Conservation (phyloP, 2,888 invertebrate genomes). For the Acleris holmiana region DNA sequence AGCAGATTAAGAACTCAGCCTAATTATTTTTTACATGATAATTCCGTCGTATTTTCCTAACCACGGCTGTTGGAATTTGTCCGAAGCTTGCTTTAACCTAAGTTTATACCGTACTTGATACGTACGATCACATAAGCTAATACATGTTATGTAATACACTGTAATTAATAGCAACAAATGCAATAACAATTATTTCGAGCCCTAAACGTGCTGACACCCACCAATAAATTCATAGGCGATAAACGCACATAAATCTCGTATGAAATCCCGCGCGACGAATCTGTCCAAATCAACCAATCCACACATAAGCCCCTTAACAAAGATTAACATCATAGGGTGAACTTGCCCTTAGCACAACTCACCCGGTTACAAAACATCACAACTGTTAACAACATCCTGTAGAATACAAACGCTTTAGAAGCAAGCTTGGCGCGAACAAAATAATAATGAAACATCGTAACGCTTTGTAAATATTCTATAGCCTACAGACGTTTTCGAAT, state of each 20-base stretch:
- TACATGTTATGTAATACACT: neutral
- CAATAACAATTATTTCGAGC: conserved; percentile 24
- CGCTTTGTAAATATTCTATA: conserved; percentile 19
- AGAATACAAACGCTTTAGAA: neutral
- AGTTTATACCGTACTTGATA: too few species aligned
- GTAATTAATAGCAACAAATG: conserved; percentile 41
- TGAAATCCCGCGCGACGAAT: conserved; percentile 63
- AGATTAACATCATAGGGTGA: conserved; percentile 69
- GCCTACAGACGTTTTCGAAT: conserved; percentile 17
- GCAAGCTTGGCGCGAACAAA: neutral
- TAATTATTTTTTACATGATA: too few species aligned
- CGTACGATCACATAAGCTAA: too few species aligned
- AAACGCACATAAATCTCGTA: conserved; percentile 56
- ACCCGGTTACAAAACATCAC: conserved; percentile 45
- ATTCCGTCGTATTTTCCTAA: too few species aligned
- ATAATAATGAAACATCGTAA: conserved; percentile 47
- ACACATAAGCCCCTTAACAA: conserved; percentile 75
- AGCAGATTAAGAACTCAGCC: too few species aligned
- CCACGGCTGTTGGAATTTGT: too few species aligned
- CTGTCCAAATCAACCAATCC: conserved; percentile 64
- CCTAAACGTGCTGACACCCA: conserved; percentile 19
- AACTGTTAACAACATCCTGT: conserved; percentile 38
- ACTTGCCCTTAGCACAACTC: conserved; percentile 48
- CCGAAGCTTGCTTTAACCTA: too few species aligned
- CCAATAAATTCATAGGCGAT: conserved; percentile 47